Base-by-base conservation (phyloP, 2,797 vertebrate genomes). In the Lagodon rhomboides region DNA sequence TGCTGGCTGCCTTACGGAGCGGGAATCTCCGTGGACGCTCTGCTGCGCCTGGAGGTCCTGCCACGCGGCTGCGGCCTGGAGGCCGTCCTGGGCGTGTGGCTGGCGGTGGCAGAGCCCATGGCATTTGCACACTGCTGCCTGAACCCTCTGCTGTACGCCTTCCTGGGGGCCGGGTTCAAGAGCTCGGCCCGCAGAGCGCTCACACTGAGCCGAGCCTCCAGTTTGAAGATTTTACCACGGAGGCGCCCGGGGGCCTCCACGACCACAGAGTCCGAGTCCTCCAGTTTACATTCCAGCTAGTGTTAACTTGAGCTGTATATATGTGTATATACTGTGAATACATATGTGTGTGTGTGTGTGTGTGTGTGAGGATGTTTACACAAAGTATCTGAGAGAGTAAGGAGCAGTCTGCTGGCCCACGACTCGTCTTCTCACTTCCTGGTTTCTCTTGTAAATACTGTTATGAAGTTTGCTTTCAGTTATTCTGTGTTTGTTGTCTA, bases 121-220 rank as follows among this genome's bases (percentile, higher is more conserved):
- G 98, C 98, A 0, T 99, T 96, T 68, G 97, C 98, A 75, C 98
- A 99, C 94, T 99, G 98, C 91, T 99, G 98, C 93, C 95, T 99
- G 82, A 99, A 99, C 91, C 98, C 98, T 2, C 97, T 99, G 81
- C 95, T 99, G 2, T 99, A 99, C 1, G 98, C 98, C 54, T 99
- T 99, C 90, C 95, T 99, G 16, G 98, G 98, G 2, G 97, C 97
- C 20, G 98, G 98, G 63, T 99, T 99, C 94, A 99, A 99, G 95
- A 99, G 94, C 10, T 99, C 98, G 0, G 98, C 98, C 68, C 97
- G 98, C 80, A 96, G 96, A 43, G 97, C 98, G 22, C 94, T 99
- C 54, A 96, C 96, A 0, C 72, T 97, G 92, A 98, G 97, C 86
- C 96, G 97, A 65, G 96, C 96, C 10, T 99, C 98, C 55, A 98